Percentiles rank a stretch among this genome's conserved stretches.
Conservation (phyloP, 2,797 vertebrate genomes). For the Protonibea diacanthus region DNA sequence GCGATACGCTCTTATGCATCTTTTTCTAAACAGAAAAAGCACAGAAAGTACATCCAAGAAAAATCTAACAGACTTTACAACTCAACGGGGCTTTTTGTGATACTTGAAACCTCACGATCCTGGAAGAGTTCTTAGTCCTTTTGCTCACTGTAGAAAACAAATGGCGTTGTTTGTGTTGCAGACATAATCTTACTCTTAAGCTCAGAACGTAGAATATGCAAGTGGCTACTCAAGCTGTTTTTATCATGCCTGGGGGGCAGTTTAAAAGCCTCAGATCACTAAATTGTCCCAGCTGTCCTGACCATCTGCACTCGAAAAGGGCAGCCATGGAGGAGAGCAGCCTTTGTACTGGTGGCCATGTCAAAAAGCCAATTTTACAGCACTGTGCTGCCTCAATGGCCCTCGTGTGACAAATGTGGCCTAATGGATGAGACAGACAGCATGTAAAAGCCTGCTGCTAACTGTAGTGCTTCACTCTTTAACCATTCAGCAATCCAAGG, state of each 20-base stretch:
- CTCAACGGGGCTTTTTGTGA: conserved; percentile 21
- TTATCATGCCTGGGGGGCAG: conserved; percentile 86
- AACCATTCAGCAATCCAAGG: conserved; percentile 73
- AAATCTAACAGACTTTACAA: conserved; percentile 23
- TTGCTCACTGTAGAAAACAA: conserved; percentile 52
- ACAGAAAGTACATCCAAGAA: conserved; percentile 33
- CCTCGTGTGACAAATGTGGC: conserved; percentile 83
- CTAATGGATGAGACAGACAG: conserved; percentile 86
- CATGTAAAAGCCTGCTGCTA: conserved; percentile 81
- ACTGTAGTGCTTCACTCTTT: conserved; percentile 66
- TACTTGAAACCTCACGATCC: neutral
- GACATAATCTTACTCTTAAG: conserved; percentile 70
- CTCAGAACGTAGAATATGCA: conserved; percentile 69
- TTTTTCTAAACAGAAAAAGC: conserved; percentile 32
- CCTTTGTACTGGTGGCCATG: conserved; percentile 87
- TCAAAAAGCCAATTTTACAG: conserved; percentile 88
- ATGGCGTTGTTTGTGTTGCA: conserved; percentile 62
- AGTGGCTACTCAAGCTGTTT: conserved; percentile 84
- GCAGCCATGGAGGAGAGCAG: conserved; percentile 67
- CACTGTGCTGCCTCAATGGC: conserved; percentile 81
- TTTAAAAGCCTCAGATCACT: conserved; percentile 87
- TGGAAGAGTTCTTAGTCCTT: conserved; percentile 7
- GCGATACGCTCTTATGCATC: conserved; percentile 21
- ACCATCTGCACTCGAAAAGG: conserved; percentile 88
- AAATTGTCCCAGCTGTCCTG: conserved; percentile 90